Evolutionary conservation across 2,797 vertebrate species (phyloP).

Genomic region (Chelonia mydas): DNA sequence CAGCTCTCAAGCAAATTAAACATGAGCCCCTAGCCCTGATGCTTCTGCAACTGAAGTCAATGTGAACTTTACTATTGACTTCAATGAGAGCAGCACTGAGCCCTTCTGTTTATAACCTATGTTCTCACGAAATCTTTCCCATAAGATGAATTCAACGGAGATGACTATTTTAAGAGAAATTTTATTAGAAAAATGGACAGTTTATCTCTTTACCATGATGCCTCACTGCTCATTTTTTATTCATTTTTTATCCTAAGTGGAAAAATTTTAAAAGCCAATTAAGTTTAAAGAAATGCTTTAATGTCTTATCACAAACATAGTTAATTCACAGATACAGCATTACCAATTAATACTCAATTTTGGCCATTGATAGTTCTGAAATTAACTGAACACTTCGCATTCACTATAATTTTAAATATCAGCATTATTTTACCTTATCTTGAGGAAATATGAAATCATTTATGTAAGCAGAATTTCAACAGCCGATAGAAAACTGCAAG

Average conservation of each 20-base stretch:
- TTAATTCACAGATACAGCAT: slow-evolving; percentile 1
- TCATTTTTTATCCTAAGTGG: not conserved
- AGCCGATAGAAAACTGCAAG: not conserved
- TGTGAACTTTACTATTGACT: not conserved
- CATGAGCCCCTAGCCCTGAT: not conserved
- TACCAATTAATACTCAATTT: slow-evolving; percentile 29
- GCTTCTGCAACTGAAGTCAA: not conserved
- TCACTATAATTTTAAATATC: slow-evolving; percentile 7
- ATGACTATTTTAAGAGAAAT: not conserved
- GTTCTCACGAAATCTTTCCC: not conserved
- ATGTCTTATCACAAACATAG: slow-evolving; percentile 42
- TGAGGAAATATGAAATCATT: not conserved
- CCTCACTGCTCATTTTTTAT: not conserved
- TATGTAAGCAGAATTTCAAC: not conserved
- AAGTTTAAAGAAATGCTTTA: slow-evolving; percentile 35
- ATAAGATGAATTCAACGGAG: not conserved
- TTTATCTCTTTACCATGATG: slow-evolving; percentile 4
- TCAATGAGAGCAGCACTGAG: not conserved
- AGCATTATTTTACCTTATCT: not conserved
- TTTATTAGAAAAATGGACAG: slow-evolving; percentile 13
- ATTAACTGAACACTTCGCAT: slow-evolving; percentile 7
- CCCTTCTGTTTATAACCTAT: not conserved
- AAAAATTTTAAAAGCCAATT: slow-evolving; percentile 34
- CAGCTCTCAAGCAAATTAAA: not conserved
- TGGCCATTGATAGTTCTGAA: slow-evolving; percentile 11